These are phyloP conservation scores for Listronotus bonariensis DNA, from an alignment of 1,140 invertebrate species.

Conservation along the genomic window DNA sequence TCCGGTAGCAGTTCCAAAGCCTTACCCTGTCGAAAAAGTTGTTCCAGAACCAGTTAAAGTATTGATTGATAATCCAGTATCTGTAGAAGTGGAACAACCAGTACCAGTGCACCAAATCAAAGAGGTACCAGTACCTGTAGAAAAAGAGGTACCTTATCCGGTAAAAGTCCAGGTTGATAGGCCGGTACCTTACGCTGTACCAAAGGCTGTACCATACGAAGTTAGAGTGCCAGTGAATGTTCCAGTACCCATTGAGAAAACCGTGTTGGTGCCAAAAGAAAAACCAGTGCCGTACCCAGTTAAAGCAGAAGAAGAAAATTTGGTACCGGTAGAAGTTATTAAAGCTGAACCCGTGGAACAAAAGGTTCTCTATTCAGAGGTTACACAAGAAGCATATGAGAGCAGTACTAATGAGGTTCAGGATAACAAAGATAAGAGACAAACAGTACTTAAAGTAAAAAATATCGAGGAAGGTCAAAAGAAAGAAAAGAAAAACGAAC, in stretches of 20 bases:
- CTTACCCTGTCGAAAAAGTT: slow-evolving; percentile 73
- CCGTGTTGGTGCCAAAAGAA: slow-evolving; percentile 62
- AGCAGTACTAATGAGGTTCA: background rate
- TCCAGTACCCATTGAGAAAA: slow-evolving; percentile 61
- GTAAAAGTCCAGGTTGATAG: slow-evolving; percentile 61
- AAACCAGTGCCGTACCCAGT: slow-evolving; percentile 55
- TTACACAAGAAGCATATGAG: slow-evolving; percentile 56
- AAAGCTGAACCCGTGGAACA: slow-evolving; percentile 70
- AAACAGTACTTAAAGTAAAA: background rate
- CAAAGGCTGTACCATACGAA: slow-evolving; percentile 61
- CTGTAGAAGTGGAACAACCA: slow-evolving; percentile 64
- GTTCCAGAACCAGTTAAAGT: slow-evolving; percentile 48
- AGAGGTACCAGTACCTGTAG: slow-evolving; percentile 72
- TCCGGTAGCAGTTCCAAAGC: slow-evolving; percentile 62
- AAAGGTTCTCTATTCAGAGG: slow-evolving; percentile 59
- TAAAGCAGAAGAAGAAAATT: slow-evolving; percentile 39
- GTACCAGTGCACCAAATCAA: slow-evolving; percentile 62
- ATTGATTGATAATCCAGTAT: background rate
- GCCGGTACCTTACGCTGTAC: slow-evolving; percentile 60
- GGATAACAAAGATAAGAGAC: slow-evolving; percentile 1
- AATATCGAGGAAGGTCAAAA: too few species aligned
- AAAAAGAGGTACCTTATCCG: slow-evolving; percentile 65
- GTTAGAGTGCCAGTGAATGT: slow-evolving; percentile 62
- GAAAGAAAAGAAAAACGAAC: too few species aligned
- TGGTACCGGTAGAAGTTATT: slow-evolving; percentile 61